Conservation (phyloP, 2,888 invertebrate genomes). For the Sabatieria punctata region DNA sequence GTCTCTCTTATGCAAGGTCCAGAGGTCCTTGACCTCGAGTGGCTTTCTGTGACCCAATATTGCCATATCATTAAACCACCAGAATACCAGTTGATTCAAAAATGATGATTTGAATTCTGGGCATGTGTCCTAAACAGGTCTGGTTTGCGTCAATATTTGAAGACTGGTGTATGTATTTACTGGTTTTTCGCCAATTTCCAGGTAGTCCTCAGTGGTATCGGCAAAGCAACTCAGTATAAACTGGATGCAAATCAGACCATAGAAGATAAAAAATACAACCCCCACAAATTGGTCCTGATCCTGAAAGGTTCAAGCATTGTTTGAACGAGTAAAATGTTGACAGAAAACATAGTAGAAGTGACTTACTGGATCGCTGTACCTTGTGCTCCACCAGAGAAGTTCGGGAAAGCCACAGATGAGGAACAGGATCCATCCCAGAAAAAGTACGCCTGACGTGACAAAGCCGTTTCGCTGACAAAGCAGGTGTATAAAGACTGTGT, state of each 20-base stretch:
- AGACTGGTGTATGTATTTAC: too few species aligned
- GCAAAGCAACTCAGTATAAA: conserved; percentile 2
- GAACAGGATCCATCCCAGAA: neutral
- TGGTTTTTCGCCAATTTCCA: neutral
- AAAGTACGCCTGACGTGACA: neutral
- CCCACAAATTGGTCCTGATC: too few species aligned
- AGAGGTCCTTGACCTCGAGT: conserved; percentile 61
- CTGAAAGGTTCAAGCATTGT: too few species aligned
- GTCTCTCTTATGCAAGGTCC: conserved; percentile 71
- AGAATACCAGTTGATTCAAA: conserved; percentile 62
- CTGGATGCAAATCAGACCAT: neutral
- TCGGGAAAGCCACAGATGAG: neutral
- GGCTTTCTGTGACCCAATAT: conserved; percentile 42
- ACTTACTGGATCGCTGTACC: too few species aligned
- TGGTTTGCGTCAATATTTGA: too few species aligned
- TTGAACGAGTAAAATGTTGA: too few species aligned
- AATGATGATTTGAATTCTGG: conserved; percentile 71
- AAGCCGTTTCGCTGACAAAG: neutral
- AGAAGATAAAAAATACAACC: too few species aligned
- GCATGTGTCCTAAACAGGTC: conserved; percentile 27
- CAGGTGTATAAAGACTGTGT: neutral
- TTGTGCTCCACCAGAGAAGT: neutral
- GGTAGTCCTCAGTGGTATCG: neutral
- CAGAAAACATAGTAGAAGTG: too few species aligned
- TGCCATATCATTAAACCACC: conserved; percentile 45